Evolutionary conservation across 2,888 invertebrate species (phyloP), one percentile per base, ranked within the genome.

Genomic region (Villa cingulata): DNA sequence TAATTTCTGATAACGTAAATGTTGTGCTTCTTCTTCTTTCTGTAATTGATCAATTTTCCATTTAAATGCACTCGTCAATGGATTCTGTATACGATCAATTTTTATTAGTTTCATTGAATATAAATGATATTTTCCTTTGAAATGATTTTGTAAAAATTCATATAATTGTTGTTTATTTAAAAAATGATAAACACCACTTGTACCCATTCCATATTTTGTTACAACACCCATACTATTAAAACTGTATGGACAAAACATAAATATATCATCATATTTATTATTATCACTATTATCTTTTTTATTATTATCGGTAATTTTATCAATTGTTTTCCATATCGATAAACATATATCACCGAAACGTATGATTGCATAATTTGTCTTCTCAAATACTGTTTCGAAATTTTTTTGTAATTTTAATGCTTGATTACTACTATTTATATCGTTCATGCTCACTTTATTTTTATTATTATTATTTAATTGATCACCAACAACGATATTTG

Each of bases 271-370:
- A 3, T 7, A 12, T 12, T 20, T 36, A 19, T 23, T 7, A 23
- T 23, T 23, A 23, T 23, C 23, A 16, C 36, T 46, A 14, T 34
- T 36, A 23, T 32, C 12, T 32, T 32, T 32, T 12, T 20, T 36
- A 23, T 23, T 23, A 23, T 23, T 23, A 23, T 7, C n/a, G n/a
- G n/a, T 23, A 23, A 6, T 23, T 23, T 41, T 44, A 1, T 49
- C n/a, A n/a, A n/a, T 48, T 18, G 41, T 27, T 18, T 50, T 52
- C 58, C 58, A 59, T 38, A 56, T 48, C 20, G 56, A 20, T 43
- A 48, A 55, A 16, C 48, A 41, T 16, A 46, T 55, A 18, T 49
- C 48, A 9, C 43, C 18, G 27, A 48, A 51, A 10, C 48, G 46
- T 7, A 57, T 10, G 29, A 59, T 49, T 2, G 54, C 19, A 3